phyloP scores from a whole-genome alignment of 53 echinoderm and acorn worm species.

The Temnopleurus reevesii region DNA sequence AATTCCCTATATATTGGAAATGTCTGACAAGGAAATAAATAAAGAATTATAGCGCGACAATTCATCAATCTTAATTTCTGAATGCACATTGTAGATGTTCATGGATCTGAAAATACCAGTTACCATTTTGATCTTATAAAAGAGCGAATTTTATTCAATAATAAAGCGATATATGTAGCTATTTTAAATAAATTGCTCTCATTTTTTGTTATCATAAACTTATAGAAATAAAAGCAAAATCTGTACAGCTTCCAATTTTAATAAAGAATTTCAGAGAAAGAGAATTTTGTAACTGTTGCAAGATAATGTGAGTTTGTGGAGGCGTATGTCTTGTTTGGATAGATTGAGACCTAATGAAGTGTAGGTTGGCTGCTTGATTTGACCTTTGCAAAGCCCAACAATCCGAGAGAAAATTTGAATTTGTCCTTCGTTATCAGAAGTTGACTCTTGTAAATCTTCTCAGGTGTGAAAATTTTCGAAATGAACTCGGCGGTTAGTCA shows the following conservation, averaged over 20 bases:
- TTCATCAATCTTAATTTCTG: too few relatives aligned
- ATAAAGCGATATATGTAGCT: neutral
- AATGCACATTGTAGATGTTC: too few relatives aligned
- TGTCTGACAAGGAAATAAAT: too few relatives aligned
- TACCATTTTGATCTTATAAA: too few relatives aligned
- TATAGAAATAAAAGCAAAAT: neutral
- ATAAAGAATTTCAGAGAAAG: neutral
- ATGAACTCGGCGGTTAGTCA: neutral
- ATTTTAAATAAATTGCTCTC: too few relatives aligned
- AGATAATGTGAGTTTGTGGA: neutral
- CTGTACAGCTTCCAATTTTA: too few relatives aligned
- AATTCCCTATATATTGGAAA: too few relatives aligned
- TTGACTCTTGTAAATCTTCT: neutral
- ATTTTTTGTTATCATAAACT: neutral
- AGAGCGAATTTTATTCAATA: neutral
- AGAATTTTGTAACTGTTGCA: neutral
- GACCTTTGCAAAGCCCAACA: neutral
- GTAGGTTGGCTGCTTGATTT: neutral
- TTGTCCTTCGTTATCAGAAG: slow-evolving; percentile 21
- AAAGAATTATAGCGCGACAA: too few relatives aligned
- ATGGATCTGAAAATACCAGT: too few relatives aligned
- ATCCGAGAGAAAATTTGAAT: slow-evolving; percentile 32
- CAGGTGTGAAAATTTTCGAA: neutral
- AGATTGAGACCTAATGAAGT: slow-evolving; percentile 13
- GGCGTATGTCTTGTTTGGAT: slow-evolving; percentile 18